Conservation (phyloP, 2,888 invertebrate species). For the Lasioglossum oenotherae region DNA sequence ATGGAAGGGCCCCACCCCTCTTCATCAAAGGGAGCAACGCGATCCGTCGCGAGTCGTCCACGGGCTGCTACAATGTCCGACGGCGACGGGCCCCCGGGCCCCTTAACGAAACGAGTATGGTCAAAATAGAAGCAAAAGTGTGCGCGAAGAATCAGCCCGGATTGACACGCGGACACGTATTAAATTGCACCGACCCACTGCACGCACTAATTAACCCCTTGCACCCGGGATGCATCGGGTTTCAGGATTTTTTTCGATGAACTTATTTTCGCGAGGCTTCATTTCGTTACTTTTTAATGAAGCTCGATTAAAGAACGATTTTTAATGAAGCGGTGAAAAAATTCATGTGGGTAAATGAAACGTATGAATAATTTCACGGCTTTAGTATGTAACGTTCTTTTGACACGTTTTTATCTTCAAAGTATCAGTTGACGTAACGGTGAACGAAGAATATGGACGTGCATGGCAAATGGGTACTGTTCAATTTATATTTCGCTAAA, state of each 20-base stretch:
- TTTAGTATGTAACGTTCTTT: background rate
- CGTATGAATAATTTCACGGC: background rate
- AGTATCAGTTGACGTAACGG: background rate
- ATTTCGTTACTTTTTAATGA: background rate
- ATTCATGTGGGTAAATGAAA: too few species aligned
- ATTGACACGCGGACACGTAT: background rate
- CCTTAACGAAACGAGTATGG: background rate
- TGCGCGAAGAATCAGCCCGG: background rate
- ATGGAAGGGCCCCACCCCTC: slow-evolving; percentile 55
- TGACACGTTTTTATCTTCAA: background rate
- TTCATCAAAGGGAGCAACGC: slow-evolving; percentile 66
- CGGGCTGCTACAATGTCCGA: background rate
- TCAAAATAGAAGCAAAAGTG: background rate
- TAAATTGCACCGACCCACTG: slow-evolving; percentile 1
- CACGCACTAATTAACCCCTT: background rate
- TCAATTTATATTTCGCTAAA: background rate
- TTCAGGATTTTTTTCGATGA: background rate
- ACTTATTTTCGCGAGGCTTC: background rate
- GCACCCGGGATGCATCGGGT: background rate
- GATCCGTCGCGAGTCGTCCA: background rate
- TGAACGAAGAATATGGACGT: background rate
- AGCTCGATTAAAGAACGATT: background rate
- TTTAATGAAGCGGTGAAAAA: background rate
- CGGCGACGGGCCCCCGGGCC: background rate
- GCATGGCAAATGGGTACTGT: background rate